These are phyloP conservation scores for Tetragonisca angustula DNA, from an alignment of 2,888 invertebrate species.

Conservation along the genomic window DNA sequence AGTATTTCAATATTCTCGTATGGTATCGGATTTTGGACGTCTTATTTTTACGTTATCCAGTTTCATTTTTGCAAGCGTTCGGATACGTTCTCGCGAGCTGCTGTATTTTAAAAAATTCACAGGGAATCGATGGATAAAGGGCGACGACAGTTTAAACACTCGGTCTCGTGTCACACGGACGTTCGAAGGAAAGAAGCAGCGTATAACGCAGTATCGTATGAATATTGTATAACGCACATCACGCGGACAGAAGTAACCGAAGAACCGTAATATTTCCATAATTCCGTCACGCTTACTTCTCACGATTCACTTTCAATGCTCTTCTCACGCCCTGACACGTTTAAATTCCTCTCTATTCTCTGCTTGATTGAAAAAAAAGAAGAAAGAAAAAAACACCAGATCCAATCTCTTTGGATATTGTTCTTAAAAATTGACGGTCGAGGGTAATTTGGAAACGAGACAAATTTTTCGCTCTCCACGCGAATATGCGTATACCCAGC, in stretches of 20 bases:
- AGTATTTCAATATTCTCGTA: too few relatives aligned
- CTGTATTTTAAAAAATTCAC: background rate
- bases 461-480: background rate
- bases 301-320: slow-evolving; percentile 55
- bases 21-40: too few relatives aligned
- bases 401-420: slow-evolving; percentile 8
- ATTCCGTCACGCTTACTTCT: slow-evolving; percentile 48
- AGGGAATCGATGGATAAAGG: background rate
- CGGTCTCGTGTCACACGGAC: background rate
- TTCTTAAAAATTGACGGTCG: background rate
- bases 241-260: background rate
- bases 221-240: background rate
- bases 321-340: slow-evolving; percentile 50
- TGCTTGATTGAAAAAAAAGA: background rate
- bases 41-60: too few relatives aligned
- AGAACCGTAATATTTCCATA: slow-evolving; percentile 34
- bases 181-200: background rate
- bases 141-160: background rate
- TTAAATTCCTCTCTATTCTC: slow-evolving; percentile 25
- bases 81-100: background rate
- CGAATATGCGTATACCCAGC: background rate
- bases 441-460: too few relatives aligned
- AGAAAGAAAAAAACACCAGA: background rate
- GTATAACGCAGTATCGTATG: background rate
- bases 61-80: background rate